Evolutionary conservation across 2,888 invertebrate genomes (phyloP), one percentile per base, ranked within the genome.

Genomic region (Cerceris rybyensis): DNA sequence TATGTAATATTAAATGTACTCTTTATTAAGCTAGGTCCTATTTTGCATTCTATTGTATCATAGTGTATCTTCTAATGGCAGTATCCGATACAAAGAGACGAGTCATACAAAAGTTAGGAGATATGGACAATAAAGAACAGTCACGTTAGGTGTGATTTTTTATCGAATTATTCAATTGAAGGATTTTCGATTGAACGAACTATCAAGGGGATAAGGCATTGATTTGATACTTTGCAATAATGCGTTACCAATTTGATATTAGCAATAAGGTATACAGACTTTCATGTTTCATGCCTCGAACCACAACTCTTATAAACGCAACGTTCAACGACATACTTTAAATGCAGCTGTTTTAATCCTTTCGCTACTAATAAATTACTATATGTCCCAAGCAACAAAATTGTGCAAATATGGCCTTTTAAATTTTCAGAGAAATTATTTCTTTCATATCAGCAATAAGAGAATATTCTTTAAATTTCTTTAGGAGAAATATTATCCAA

Each of bases 171-270:
- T 28, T 59, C 50, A 57, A 42, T 49, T 5, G 46, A 74, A n/a
- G 50, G 52, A 63, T 52, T 61, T 43, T 71, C 28, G 72, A 74
- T 43, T 43, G 17, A 68, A 69, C 42, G 64, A 80, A 67, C 7
- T 85, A 85, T 87, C 76, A 80, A 89, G 83, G 83, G 81, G 83
- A 86, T 88, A 89, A 90, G 89, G 88, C 89, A 88, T 88, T 86
- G 83, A 80, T 88, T 89, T 89, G 87, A 88, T 87, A 86, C 16
- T 59, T 63, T 42, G 63, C 63, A 60, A 59, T 68, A 60, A 73
- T 59, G 50, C 61, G 70, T 76, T 74, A 69, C 73, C 63, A 28
- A 54, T 73, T 67, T 70, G 65, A 55, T 75, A 69, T 60, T 75
- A 74, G 63, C 73, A 52, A 78, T 74, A 72, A 61, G 69, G 68